Conservation (phyloP, 2,888 invertebrate genomes). For the Callyntrura guangdongensis region DNA sequence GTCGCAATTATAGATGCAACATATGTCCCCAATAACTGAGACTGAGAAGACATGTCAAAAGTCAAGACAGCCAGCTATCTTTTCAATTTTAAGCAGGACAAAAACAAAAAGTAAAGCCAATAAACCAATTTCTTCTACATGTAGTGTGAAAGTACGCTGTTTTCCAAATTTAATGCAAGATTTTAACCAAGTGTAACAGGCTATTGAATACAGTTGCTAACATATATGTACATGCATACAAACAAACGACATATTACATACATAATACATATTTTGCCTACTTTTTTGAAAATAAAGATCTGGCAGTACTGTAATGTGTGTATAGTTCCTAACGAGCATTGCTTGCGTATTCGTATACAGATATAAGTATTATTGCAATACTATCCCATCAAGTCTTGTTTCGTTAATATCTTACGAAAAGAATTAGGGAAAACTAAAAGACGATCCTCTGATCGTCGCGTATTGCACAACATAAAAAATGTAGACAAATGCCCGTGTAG, state of each 20-base stretch:
- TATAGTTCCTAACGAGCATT: not conserved
- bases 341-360: not conserved
- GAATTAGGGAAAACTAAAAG: not conserved
- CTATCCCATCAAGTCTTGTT: not conserved
- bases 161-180: too few species aligned
- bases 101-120: too few species aligned
- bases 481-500: not conserved
- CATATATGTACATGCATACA: too few species aligned
- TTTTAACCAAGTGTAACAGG: too few species aligned
- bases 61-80: not conserved
- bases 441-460: too few species aligned
- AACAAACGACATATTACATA: too few species aligned
- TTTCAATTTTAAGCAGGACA: too few species aligned
- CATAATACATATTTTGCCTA: too few species aligned
- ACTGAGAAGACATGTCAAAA: not conserved
- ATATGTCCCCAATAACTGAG: not conserved
- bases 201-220: too few species aligned
- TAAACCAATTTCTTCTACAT: too few species aligned
- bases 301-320: not conserved
- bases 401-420: not conserved
- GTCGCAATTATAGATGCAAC: not conserved
- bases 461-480: constrained; percentile 3
- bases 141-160: too few species aligned
- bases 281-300: not conserved
- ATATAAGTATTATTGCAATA: too few species aligned